Evolutionary conservation across 2,113 vertebrate genomes (phyloP).

Genomic region (Psephotus haematonotus): DNA sequence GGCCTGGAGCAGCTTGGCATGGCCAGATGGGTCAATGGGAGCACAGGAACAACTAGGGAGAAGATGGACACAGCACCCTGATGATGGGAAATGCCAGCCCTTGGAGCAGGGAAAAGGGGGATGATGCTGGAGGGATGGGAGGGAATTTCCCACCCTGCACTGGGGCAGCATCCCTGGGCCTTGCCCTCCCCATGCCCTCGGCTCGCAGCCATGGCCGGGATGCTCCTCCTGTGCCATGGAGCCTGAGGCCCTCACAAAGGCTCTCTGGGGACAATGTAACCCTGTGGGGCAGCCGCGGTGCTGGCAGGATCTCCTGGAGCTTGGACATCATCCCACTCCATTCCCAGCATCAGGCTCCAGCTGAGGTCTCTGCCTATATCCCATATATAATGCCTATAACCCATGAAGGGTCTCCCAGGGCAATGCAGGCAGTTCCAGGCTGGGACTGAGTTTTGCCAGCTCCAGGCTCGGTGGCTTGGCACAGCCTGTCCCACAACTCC

Average conservation of each 20-base stretch:
- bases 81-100: background rate
- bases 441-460: background rate
- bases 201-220: fast-evolving
- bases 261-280: fast-evolving
- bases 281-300: fast-evolving
- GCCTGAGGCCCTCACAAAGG: fast-evolving
- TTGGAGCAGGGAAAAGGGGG: background rate
- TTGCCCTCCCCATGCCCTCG: background rate
- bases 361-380: background rate
- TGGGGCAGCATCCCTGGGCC: background rate
- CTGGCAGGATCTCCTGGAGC: background rate
- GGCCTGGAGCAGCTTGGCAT: fast-evolving
- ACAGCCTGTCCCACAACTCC: background rate
- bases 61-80: fast-evolving
- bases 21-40: background rate
- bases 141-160: conserved; percentile 46
- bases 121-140: background rate
- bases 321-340: background rate
- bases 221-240: background rate
- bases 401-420: background rate
- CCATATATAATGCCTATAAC: too few relatives aligned
- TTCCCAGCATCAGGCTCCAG: fast-evolving
- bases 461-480: background rate
- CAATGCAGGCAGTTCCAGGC: fast-evolving
- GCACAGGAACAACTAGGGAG: background rate